A percentile compares a stretch with the other conserved stretches of the same genome.
Conservation (phyloP, 2,797 vertebrate species). For the Pseudocheirus occidentalis region DNA sequence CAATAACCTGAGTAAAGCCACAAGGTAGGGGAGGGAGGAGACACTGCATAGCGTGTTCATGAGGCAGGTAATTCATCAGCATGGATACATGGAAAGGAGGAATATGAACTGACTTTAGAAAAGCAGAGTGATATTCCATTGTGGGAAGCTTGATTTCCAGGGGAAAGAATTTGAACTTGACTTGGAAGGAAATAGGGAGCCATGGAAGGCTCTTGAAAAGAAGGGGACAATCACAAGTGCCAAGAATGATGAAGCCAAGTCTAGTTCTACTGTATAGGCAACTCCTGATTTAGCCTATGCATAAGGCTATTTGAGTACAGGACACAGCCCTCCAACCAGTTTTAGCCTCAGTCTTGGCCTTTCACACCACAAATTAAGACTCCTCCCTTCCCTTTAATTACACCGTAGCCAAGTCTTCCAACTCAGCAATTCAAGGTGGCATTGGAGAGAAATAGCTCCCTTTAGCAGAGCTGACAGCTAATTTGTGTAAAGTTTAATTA, state of each 20-base stretch:
- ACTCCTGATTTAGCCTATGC: not conserved
- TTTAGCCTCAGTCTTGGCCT: not conserved
- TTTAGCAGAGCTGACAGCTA: conserved; percentile 89
- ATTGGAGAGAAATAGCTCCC: conserved; percentile 87
- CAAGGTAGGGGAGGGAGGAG: fast-evolving
- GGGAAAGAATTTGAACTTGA: not conserved
- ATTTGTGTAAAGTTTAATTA: conserved; percentile 94
- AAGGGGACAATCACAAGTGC: not conserved
- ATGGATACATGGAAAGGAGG: not conserved
- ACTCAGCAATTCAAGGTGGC: conserved; percentile 87
- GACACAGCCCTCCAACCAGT: not conserved
- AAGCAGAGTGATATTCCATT: not conserved
- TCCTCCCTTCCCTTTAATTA: conserved; percentile 82
- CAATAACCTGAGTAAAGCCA: not conserved
- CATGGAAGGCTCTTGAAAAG: not conserved
- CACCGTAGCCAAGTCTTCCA: conserved; percentile 81
- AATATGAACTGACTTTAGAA: not conserved
- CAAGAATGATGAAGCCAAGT: not conserved
- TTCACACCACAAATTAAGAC: not conserved
- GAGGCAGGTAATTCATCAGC: not conserved
- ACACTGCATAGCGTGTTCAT: not conserved
- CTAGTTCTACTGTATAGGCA: not conserved
- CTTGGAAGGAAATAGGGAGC: not conserved
- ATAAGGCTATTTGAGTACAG: not conserved
- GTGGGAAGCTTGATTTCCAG: not conserved